Base-by-base conservation (phyloP, 2,888 invertebrate species). In the Willowsia nigromaculata region DNA sequence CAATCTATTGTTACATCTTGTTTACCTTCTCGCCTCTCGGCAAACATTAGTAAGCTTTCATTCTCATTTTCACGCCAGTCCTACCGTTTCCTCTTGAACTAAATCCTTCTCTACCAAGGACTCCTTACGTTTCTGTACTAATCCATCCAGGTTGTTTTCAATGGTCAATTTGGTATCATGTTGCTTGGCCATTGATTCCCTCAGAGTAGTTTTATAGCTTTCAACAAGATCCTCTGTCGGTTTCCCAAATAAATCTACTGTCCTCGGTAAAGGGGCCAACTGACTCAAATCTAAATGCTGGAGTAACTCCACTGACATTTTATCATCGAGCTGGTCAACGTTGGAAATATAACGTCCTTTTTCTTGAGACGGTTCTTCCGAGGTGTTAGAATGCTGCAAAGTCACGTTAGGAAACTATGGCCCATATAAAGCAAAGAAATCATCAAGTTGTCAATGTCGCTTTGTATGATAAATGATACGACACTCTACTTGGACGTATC, bases 211-310 rank as follows among this genome's bases (percentile, higher is more conserved):
- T 82, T 92, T 92, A 30, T 91, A 91, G 37, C 89, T 90, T 80
- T 90, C 89, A 6, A 90, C 88, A 1, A 90, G 30, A 22, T 90
- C 89, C 15, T 89, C 90, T 7, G 81, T 86, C 0, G 78, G 59
- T 9, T 90, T 91, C 0, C 90, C 91, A 83, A 90, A 91, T 13
- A 92, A 90, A 62, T 92, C 91, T 37, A 90, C 89, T 1, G 81
- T 85, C 22, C 90, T 85, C 18, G 92, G 91, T 18, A 91, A 47
- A 22, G 91, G 91, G 18, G 91, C 91, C 30, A 92, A 43, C 62
- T 92, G 92, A 47, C 90, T 90, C n/a, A 90, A 87, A 33, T 92
- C 91, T n/a, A 92, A 43, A 27, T 91, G 90, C 33, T 88, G 40
- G 15, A 91, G 88, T 30, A 90, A 59, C 56, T 90, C 88, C 11